A percentile compares a stretch with the other conserved stretches of the same genome.
Evolutionary conservation across 2,797 vertebrate species (phyloP).

Genomic region (Hirundo rustica): DNA sequence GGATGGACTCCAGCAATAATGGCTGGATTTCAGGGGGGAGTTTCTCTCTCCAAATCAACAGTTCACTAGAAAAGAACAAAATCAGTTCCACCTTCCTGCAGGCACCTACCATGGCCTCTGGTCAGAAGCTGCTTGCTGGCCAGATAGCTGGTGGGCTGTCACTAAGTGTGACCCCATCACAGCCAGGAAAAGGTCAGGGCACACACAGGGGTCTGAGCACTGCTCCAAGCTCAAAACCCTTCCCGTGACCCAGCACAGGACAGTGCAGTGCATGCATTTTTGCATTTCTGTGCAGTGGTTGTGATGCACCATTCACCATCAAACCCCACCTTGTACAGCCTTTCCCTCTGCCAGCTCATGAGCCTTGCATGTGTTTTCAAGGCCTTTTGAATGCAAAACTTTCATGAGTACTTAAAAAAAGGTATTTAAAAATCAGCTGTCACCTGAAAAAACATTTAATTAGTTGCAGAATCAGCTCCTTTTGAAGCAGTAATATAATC

Average conservation of each 20-base stretch:
- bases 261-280: not conserved
- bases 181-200: not conserved
- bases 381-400: not conserved
- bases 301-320: not conserved
- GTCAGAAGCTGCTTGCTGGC: not conserved
- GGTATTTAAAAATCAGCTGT: not conserved
- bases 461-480: not conserved
- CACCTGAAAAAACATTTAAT: slow-evolving; percentile 11
- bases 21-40: not conserved
- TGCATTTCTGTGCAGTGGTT: not conserved
- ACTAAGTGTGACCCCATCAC: rapidly evolving
- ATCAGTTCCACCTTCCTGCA: not conserved
- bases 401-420: not conserved
- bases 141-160: not conserved
- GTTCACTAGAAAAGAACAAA: not conserved
- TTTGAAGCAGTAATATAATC: not conserved
- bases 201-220: not conserved
- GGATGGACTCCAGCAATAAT: not conserved
- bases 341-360: not conserved
- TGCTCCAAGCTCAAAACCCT: not conserved
- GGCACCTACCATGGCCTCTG: rapidly evolving
- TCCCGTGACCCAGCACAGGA: not conserved
- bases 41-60: not conserved
- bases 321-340: not conserved
- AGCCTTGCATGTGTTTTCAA: not conserved